Base-by-base conservation (phyloP, 1,140 invertebrate species). In the Neodiprion fabricii region DNA sequence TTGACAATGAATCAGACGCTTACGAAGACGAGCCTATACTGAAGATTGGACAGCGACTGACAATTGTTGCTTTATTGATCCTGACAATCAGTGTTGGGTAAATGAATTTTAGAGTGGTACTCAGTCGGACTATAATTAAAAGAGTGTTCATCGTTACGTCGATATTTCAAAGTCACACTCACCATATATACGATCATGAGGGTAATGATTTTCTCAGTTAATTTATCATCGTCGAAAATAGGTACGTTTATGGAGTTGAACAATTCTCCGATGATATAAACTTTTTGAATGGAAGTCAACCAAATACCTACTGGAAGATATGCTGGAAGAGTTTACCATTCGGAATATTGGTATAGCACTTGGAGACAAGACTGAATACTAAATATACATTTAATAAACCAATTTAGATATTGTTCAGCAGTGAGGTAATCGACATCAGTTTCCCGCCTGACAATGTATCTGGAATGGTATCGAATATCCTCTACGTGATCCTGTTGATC, bases 261-360 rank as follows among this genome's bases (percentile, higher is more conserved):
- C 53, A 17, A 61, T 61, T 61, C 8, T 12, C 53, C 5, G 53
- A 61, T 61, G 53, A 61, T 17, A 61, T 61, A 17, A 61, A 61
- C n/a, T 61, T 61, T 17, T 17, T 61, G n/a, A 61, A 61, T 17
- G 53, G 53, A 12, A 61, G 53, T 61, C 53, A 61, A 17, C 53
- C 53, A 4, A 61, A 12, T 61, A 61, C 53, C 11, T 61, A 61
- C 53, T 61, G 53, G 53, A 61, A 61, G 53, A 61, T 61, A 4
- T 61, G 53, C 53, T 61, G 53, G 53, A 61, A 61, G 53, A 61
- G 53, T 61, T 61, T 61, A 9, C 53, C 53, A 9, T 61, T 61
- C 53, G 53, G 53, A 61, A 61, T 61, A 17, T 17, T 61, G 53
- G 53, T 61, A 61, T 4, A 14, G 53, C 11, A 17, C 53, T 61